Conservation (phyloP, 2,888 invertebrate genomes). For the Odontocerum albicorne region DNA sequence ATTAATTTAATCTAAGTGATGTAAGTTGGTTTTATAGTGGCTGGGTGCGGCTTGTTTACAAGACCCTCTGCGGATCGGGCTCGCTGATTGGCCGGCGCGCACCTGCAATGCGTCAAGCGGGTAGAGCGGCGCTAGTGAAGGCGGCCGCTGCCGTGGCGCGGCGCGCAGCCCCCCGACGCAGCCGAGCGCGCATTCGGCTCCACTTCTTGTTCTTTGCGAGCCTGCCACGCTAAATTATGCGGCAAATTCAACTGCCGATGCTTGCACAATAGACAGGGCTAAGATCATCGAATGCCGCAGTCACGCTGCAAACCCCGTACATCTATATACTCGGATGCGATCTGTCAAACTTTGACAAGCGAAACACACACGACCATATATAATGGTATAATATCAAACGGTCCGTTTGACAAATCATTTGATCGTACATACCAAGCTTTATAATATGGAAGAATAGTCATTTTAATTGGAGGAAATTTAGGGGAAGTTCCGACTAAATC, state of each 20-base stretch:
- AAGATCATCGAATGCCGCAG: too few species aligned
- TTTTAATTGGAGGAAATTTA: too few species aligned
- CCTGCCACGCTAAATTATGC: slow-evolving; percentile 27
- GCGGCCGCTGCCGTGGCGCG: slow-evolving; percentile 43
- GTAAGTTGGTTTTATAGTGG: slow-evolving; percentile 66
- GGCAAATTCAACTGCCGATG: slow-evolving; percentile 29
- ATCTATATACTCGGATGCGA: too few species aligned
- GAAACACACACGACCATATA: too few species aligned
- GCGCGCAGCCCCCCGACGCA: slow-evolving; percentile 41
- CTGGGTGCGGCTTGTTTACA: slow-evolving; percentile 75
- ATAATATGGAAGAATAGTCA: too few species aligned
- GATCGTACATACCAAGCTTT: too few species aligned
- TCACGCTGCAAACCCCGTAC: too few species aligned
- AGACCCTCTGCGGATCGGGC: slow-evolving; percentile 59
- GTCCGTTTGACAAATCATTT: too few species aligned
- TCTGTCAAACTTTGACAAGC: too few species aligned
- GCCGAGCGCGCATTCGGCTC: slow-evolving; percentile 40
- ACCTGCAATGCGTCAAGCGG: slow-evolving; percentile 84
- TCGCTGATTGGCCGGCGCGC: slow-evolving; percentile 77
- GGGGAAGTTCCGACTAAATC: too few species aligned
- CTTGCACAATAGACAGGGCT: slow-evolving; percentile 7
- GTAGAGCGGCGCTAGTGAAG: too few species aligned
- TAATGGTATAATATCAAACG: too few species aligned
- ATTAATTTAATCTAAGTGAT: slow-evolving; percentile 65
- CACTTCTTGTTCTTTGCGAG: slow-evolving; percentile 6